A percentile compares a stretch with the other conserved stretches of the same genome.
Evolutionary conservation across 2,888 invertebrate genomes (phyloP).

Genomic region (Heteromurus nitidus): DNA sequence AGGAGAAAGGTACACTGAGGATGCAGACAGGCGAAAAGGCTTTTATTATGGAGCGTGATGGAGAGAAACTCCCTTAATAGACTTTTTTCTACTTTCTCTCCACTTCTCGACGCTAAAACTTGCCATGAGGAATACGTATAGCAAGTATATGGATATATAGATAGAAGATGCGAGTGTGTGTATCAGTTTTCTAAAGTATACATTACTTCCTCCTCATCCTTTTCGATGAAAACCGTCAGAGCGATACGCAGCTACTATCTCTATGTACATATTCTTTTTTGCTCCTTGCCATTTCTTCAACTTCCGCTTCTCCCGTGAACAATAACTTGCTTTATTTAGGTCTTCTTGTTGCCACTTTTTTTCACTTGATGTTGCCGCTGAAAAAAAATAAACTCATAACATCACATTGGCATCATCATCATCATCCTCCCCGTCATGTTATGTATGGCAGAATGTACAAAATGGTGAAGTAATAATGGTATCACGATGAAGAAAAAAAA

Average conservation of each 20-base stretch:
- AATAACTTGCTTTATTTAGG: constrained; percentile 46
- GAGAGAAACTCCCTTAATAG: constrained; percentile 57
- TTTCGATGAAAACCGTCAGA: too few relatives aligned
- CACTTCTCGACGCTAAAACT: too few relatives aligned
- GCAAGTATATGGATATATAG: too few relatives aligned
- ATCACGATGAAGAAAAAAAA: constrained; percentile 6
- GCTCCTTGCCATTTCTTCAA: constrained; percentile 22
- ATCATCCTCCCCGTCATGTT: constrained; percentile 8
- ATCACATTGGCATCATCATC: constrained; percentile 16
- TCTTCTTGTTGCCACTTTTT: constrained; percentile 29
- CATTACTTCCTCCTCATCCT: too few relatives aligned
- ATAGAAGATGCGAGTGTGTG: too few relatives aligned
- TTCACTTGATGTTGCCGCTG: constrained; percentile 16
- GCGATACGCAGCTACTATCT: too few relatives aligned
- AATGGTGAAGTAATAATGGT: not conserved
- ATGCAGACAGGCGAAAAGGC: not conserved
- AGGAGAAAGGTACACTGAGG: not conserved
- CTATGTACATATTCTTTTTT: not conserved
- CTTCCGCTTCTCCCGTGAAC: constrained; percentile 57
- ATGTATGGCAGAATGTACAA: constrained; percentile 13
- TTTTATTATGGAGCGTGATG: constrained; percentile 1
- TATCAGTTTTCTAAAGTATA: too few relatives aligned
- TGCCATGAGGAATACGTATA: too few relatives aligned
- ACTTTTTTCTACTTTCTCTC: constrained; percentile 25
- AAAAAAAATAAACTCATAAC: not conserved